Evolutionary conservation across 64 coral and sea anemone species (phyloP), one percentile per base, ranked within the genome.

Genomic region (Acropora tenuis): DNA sequence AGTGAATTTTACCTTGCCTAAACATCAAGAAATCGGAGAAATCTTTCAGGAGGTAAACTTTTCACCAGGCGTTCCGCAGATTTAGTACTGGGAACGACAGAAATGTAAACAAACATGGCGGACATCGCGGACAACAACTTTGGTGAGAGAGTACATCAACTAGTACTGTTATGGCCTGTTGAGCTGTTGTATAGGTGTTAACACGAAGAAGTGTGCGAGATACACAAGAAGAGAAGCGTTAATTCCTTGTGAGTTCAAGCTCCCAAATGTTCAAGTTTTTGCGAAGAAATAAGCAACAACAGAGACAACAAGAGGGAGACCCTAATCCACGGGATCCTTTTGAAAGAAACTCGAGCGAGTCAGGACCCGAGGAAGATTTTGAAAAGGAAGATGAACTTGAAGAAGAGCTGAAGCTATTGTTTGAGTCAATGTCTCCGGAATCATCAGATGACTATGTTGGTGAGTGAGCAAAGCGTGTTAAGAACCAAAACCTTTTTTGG

Each of bases 261-360:
- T 5, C 8, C 4, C 44, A 49, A 49, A 91, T 91, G 89, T 83
- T 91, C 5, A 91, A 91, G 80, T 91, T 82, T 84, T 17, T 91
- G 57, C 47, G 69, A n/a, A 77, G 50, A 61, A 91, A 84, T 19
- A 91, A 61, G 19, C 69, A 75, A 9, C 57, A 84, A 19, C 11
- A 48, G 1, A 3, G 61, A 9, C 73, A 91, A 19, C 19, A 48
- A 0, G 12, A 78, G 57, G 4, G 48, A 15, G 47, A 45, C 59
- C 69, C 72, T 1, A 17, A 17, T 43, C 47, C 9, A 30, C 30
- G 30, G 30, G 30, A 30, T 63, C 79, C 57, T 63, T 69, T 45
- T 50, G 78, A 74, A 40, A 61, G 15, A 49, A 50, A 2, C 44
- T 17, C 69, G 48, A 71, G 30, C 11, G 43, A 52, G 6, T 10